Conservation (phyloP, 2,113 vertebrate species). For the Vombatus ursinus region DNA sequence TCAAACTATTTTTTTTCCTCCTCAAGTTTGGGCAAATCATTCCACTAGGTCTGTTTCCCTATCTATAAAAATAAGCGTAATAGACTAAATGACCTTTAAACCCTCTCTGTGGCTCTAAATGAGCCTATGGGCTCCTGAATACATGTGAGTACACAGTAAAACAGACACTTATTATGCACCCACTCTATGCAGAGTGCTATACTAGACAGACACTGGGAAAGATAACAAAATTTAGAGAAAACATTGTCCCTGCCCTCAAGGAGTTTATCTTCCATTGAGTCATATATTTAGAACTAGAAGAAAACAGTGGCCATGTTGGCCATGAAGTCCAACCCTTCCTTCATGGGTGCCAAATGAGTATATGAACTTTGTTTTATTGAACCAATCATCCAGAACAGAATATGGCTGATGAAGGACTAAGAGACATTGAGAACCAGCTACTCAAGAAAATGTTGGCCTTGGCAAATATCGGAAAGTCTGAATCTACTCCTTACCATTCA, state of each 20-base stretch:
- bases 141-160: background rate
- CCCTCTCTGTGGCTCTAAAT: background rate
- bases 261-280: background rate
- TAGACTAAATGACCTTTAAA: background rate
- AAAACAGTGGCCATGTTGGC: background rate
- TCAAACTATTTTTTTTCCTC: background rate
- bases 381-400: background rate
- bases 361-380: background rate
- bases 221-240: background rate
- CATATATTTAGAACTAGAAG: background rate
- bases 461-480: background rate
- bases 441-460: background rate
- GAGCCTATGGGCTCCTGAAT: background rate
- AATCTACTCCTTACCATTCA: background rate
- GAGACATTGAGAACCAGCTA: background rate
- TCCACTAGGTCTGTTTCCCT: background rate
- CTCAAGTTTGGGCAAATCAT: background rate
- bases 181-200: background rate
- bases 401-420: background rate
- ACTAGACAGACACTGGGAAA: background rate
- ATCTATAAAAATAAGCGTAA: background rate
- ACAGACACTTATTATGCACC: background rate
- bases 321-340: background rate
- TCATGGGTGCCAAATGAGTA: background rate
- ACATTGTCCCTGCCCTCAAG: background rate